These are phyloP conservation scores for Atrina japonica DNA, from an alignment of 2,888 invertebrate species.

Conservation along the genomic window DNA sequence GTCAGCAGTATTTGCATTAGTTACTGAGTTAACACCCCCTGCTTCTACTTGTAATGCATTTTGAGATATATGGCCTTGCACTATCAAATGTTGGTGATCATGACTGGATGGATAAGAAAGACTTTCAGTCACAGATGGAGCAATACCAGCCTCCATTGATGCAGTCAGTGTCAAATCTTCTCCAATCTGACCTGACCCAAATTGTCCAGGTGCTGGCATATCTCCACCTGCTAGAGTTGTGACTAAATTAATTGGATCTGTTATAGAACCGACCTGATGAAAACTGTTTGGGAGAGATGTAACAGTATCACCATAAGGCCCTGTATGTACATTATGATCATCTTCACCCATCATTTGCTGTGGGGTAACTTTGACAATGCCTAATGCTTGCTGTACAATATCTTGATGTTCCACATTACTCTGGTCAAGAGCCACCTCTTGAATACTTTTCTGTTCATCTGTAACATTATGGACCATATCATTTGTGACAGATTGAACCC, in stretches of 20 bases:
- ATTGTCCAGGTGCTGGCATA: slow-evolving; percentile 29
- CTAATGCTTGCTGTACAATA: slow-evolving; percentile 27
- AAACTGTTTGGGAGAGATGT: slow-evolving; percentile 16
- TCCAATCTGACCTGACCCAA: slow-evolving; percentile 25
- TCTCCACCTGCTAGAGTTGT: slow-evolving; percentile 18
- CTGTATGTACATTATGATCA: slow-evolving; percentile 19
- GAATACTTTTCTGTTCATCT: slow-evolving; percentile 9
- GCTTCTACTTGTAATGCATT: slow-evolving; percentile 7
- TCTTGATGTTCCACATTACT: slow-evolving; percentile 27
- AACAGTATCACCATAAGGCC: slow-evolving; percentile 34
- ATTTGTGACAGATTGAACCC: neutral
- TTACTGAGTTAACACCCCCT: neutral
- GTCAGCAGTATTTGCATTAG: slow-evolving; percentile 8
- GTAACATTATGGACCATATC: slow-evolving; percentile 19
- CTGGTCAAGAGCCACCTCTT: slow-evolving; percentile 23
- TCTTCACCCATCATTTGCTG: slow-evolving; percentile 25
- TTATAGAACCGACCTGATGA: slow-evolving; percentile 12
- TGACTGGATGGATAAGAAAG: slow-evolving; percentile 16
- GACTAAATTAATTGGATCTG: slow-evolving; percentile 28
- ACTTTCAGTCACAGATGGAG: slow-evolving; percentile 30
- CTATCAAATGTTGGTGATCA: slow-evolving; percentile 14
- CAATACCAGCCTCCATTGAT: slow-evolving; percentile 35
- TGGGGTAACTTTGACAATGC: slow-evolving; percentile 25
- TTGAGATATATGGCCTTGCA: neutral
- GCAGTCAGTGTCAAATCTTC: slow-evolving; percentile 36